Evolutionary conservation across 2,797 vertebrate species (phyloP).

Genomic region (Ctenopoma kingsleyae): DNA sequence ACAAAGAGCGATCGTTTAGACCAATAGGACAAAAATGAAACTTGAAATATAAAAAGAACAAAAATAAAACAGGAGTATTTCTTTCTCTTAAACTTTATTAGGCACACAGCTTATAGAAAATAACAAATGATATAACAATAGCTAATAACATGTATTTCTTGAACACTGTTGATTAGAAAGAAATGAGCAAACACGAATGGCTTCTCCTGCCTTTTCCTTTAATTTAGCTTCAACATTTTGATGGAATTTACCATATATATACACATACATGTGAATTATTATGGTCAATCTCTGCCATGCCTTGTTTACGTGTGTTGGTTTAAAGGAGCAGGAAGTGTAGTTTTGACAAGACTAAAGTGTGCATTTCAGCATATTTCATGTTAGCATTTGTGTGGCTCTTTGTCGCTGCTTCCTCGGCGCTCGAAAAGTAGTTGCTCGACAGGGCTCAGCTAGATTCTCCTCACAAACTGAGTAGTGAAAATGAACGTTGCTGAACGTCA

Average conservation of each 20-base stretch:
- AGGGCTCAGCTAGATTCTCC: conserved; percentile 48
- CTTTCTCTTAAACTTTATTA: too few relatives aligned
- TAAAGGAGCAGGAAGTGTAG: conserved; percentile 20
- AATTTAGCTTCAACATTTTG: conserved; percentile 47
- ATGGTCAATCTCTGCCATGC: conserved; percentile 32
- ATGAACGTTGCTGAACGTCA: conserved; percentile 57
- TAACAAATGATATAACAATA: too few relatives aligned
- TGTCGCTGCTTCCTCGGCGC: conserved; percentile 68
- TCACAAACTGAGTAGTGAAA: conserved; percentile 30
- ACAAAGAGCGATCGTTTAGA: conserved; percentile 34
- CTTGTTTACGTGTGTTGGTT: conserved; percentile 41
- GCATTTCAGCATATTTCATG: conserved; percentile 53
- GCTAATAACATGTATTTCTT: not conserved
- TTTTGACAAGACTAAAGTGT: conserved; percentile 19
- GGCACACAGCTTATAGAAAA: too few relatives aligned
- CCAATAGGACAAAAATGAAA: conserved; percentile 12
- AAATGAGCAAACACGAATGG: conserved; percentile 24
- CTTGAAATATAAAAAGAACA: not conserved
- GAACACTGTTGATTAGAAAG: conserved; percentile 13
- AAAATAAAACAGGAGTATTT: conserved; percentile 26
- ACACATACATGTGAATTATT: conserved; percentile 33
- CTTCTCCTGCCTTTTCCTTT: conserved; percentile 59
- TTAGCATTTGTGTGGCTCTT: conserved; percentile 61
- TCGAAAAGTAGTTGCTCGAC: conserved; percentile 34
- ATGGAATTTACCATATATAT: conserved; percentile 20